Conservation (phyloP, 2,113 vertebrate genomes). For the Tetraodon nigroviridis region DNA sequence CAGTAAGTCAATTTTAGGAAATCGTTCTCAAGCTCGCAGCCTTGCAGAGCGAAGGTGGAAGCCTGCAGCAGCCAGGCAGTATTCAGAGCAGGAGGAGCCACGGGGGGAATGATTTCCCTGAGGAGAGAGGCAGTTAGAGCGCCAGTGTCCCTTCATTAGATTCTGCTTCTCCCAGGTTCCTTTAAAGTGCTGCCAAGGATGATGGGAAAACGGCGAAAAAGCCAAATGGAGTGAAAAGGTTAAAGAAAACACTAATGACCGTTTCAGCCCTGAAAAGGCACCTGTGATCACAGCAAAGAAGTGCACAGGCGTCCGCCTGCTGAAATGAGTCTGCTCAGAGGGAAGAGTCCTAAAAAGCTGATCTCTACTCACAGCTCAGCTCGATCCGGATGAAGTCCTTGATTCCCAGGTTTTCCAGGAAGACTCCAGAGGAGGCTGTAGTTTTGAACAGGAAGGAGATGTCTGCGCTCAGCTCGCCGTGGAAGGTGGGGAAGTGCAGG, state of each 20-base stretch:
- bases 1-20: slow-evolving; percentile 26
- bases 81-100: slow-evolving; percentile 34
- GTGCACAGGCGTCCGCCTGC: no score
- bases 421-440: slow-evolving; percentile 84
- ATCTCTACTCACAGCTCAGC: slow-evolving; percentile 71
- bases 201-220: slow-evolving; percentile 3
- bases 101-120: slow-evolving; percentile 43
- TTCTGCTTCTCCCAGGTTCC: slow-evolving; percentile 6
- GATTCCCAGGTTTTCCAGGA: slow-evolving; percentile 94
- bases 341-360: neutral
- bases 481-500: slow-evolving; percentile 93
- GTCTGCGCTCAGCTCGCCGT: slow-evolving; percentile 89
- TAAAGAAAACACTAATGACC: neutral
- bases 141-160: slow-evolving; percentile 8
- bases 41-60: slow-evolving; percentile 3
- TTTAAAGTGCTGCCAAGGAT: slow-evolving; percentile 1
- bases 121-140: slow-evolving; percentile 21
- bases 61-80: slow-evolving; percentile 13
- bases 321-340: no score
- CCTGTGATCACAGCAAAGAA: no score
- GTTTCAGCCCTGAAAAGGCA: no score
- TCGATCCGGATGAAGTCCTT: slow-evolving; percentile 95
- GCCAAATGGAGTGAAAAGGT: neutral
- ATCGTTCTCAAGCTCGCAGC: slow-evolving; percentile 11
- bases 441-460: slow-evolving; percentile 96